Conservation (phyloP, 2,888 invertebrate genomes). For the Dimorphilus gyrociliatus region DNA sequence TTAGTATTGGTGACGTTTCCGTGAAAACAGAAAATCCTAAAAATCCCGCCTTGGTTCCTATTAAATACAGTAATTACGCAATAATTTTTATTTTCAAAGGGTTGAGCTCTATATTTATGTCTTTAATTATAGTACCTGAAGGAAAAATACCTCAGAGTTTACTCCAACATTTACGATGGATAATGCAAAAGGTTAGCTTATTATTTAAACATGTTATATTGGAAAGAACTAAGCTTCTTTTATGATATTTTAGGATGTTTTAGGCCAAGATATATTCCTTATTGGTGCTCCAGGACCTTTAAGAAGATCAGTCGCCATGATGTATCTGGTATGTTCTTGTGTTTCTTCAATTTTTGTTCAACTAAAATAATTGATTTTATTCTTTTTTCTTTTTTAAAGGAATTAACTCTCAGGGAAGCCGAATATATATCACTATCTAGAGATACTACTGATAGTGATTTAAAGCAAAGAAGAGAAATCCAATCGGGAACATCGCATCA, state of each 20-base stretch:
- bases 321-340: constrained; percentile 47
- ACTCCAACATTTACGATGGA: constrained; percentile 73
- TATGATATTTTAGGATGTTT: constrained; percentile 41
- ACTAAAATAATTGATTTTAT: neutral
- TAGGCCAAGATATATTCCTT: constrained; percentile 87
- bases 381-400: constrained; percentile 31
- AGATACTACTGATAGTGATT: constrained; percentile 89
- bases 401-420: constrained; percentile 69
- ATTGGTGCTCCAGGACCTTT: constrained; percentile 75
- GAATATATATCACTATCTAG: constrained; percentile 84
- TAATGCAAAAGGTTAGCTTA: constrained; percentile 63
- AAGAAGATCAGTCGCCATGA: constrained; percentile 64
- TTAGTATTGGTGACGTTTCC: constrained; percentile 29
- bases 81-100: neutral
- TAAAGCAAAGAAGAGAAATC: constrained; percentile 87
- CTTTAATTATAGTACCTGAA: constrained; percentile 18
- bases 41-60: constrained; percentile 65
- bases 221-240: neutral
- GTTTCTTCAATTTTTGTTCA: constrained; percentile 1
- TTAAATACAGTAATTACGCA: constrained; percentile 55
- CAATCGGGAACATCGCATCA: constrained; percentile 68
- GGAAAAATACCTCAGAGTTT: constrained; percentile 48
- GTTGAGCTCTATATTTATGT: constrained; percentile 2
- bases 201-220: constrained; percentile 1
- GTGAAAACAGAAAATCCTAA: constrained; percentile 40